These are phyloP conservation scores for Epinephelus moara DNA, from an alignment of 2,113 vertebrate genomes.

Conservation along the genomic window DNA sequence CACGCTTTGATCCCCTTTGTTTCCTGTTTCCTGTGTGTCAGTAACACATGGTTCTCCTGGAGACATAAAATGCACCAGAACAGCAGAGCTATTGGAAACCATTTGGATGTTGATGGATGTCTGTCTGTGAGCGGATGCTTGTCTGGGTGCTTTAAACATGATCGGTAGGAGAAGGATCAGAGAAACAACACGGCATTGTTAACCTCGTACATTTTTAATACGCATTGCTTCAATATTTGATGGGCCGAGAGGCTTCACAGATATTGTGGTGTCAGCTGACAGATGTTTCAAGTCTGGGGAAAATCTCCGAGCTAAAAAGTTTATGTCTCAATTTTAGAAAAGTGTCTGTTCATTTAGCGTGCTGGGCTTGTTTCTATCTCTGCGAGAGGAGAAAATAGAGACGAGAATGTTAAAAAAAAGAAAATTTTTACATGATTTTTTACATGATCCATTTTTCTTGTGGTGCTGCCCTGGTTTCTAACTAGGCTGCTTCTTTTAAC, in stretches of 20 bases:
- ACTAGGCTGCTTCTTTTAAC: background rate
- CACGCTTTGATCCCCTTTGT: background rate
- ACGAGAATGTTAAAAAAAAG: background rate
- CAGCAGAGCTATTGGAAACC: background rate
- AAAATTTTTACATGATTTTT: background rate
- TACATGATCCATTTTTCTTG: background rate
- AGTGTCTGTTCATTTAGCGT: background rate
- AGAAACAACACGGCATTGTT: conserved; percentile 65
- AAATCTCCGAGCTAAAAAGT: conserved; percentile 21
- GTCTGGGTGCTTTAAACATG: conserved; percentile 39
- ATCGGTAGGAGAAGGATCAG: conserved; percentile 47
- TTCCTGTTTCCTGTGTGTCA: background rate
- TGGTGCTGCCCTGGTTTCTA: background rate
- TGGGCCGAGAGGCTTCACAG: conserved; percentile 45
- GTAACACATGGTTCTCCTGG: background rate
- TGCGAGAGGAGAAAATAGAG: background rate
- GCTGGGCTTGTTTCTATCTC: conserved; percentile 1
- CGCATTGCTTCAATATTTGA: conserved; percentile 72
- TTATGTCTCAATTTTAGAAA: conserved; percentile 20
- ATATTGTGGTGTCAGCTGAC: conserved; percentile 45
- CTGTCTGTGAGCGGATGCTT: background rate
- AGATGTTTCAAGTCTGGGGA: conserved; percentile 19
- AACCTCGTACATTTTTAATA: conserved; percentile 74
- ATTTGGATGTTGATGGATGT: background rate
- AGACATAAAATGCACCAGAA: conserved; percentile 3